Percentiles rank a stretch among this genome's conserved stretches.
These are phyloP conservation scores for Danio rerio DNA, from an alignment of 2,113 vertebrate species.

Conservation along the genomic window GRCz12tu NC_133198.1:31614501-31615000, in stretches of 20 bases:
- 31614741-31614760: too few relatives aligned
- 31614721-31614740: too few relatives aligned
- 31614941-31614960: slow-evolving; percentile 58
- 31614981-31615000: slow-evolving; percentile 67
- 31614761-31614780: neutral
- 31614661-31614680: too few relatives aligned
- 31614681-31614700: too few relatives aligned
- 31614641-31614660: too few relatives aligned
- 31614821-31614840: slow-evolving; percentile 86
- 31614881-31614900: slow-evolving; percentile 92
- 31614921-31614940: slow-evolving; percentile 32
- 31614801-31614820: neutral
- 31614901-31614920: slow-evolving; percentile 80
- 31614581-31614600: too few relatives aligned
- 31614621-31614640: too few relatives aligned
- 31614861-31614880: slow-evolving; percentile 92
- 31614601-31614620: too few relatives aligned
- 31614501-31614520: too few relatives aligned
- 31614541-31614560: too few relatives aligned
- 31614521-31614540: neutral
- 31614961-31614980: slow-evolving; percentile 62
- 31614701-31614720: too few relatives aligned
- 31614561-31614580: too few relatives aligned
- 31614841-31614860: slow-evolving; percentile 91
- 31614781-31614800: neutral